A percentile compares a stretch with the other conserved stretches of the same genome.
These are phyloP conservation scores for Tor tambroides DNA, from an alignment of 2,113 vertebrate species.

Conservation along the genomic window DNA sequence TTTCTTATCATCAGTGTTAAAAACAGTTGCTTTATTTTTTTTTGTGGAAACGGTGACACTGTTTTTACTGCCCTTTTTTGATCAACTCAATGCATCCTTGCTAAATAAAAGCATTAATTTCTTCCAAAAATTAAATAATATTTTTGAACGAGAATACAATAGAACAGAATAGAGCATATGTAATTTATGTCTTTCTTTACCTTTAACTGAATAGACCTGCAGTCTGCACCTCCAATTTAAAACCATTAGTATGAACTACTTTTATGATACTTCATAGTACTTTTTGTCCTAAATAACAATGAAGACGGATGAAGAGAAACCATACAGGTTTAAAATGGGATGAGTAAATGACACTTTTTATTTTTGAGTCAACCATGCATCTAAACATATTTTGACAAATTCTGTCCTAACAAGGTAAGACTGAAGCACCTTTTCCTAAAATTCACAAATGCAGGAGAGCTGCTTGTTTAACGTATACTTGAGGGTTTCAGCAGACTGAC, in stretches of 20 bases:
- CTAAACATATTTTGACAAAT: not conserved
- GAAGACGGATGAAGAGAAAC: not conserved
- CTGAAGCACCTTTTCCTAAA: conserved; percentile 4
- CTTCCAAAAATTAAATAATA: too few relatives aligned
- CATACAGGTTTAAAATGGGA: not conserved
- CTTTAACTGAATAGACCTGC: not conserved
- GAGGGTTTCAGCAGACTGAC: not conserved
- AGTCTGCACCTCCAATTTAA: not conserved
- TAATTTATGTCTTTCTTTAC: not conserved
- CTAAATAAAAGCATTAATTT: too few relatives aligned
- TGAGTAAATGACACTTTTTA: not conserved
- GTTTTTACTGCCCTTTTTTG: not conserved
- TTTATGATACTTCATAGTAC: not conserved
- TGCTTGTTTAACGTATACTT: not conserved
- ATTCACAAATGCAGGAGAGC: not conserved
- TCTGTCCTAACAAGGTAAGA: not conserved
- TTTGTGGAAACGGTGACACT: not conserved
- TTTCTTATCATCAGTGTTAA: too few relatives aligned
- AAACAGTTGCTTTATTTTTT: not conserved
- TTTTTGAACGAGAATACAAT: too few relatives aligned
- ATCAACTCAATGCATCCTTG: not conserved
- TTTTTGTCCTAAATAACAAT: not conserved
- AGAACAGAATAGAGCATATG: too few relatives aligned
- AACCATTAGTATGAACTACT: not conserved
- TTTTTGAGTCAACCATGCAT: not conserved